Percentiles rank a stretch among this genome's conserved stretches.
Conservation (phyloP, 2,113 vertebrate species). For the Catharus minimus region DNA sequence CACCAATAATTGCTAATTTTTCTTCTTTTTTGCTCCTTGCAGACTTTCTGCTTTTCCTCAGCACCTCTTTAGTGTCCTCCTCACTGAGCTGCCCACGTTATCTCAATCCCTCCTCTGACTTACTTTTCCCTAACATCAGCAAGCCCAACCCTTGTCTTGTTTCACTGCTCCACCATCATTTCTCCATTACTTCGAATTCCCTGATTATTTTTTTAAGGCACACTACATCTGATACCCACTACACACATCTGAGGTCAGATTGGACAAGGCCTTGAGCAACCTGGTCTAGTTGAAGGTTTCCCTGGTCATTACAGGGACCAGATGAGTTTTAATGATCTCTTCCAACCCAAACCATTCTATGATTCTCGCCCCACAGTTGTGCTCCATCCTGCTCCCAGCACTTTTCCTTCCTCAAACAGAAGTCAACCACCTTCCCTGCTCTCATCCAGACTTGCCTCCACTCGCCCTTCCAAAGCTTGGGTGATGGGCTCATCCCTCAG, state of each 20-base stretch:
- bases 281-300: background rate
- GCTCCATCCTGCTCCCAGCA: background rate
- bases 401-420: background rate
- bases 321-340: background rate
- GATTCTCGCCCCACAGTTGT: background rate
- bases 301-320: background rate
- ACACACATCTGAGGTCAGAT: background rate
- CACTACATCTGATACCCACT: fast-evolving
- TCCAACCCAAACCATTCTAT: background rate
- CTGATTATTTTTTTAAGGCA: background rate
- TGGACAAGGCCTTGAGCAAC: background rate
- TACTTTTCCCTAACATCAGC: background rate
- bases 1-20: background rate
- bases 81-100: background rate
- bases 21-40: background rate
- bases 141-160: background rate
- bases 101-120: constrained; percentile 10
- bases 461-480: background rate
- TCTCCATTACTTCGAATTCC: background rate
- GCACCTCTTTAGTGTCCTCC: background rate
- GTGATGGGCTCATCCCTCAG: background rate
- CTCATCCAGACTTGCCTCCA: background rate
- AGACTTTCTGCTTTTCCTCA: background rate
- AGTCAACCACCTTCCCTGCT: background rate
- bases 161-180: background rate